Evolutionary conservation across 2,888 invertebrate genomes (phyloP).

Genomic region (Dromius quadrimaculatus): DNA sequence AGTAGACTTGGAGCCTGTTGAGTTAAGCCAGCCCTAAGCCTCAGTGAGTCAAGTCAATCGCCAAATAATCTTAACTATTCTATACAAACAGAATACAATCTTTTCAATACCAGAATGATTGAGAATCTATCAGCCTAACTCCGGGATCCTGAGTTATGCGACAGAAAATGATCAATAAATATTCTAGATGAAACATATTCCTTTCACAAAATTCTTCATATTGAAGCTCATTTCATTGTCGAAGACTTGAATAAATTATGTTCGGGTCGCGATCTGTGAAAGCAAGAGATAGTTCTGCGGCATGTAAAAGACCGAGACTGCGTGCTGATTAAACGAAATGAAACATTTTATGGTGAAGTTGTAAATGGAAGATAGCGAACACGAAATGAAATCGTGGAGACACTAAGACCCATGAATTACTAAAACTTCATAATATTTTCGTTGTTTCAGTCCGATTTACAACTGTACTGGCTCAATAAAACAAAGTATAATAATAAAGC

Average conservation of each 20-base stretch:
- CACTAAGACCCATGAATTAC: slow-evolving; percentile 30
- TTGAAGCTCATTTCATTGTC: no score
- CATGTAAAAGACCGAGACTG: slow-evolving; percentile 11
- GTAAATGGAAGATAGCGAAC: slow-evolving; percentile 26
- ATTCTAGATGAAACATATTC: no score
- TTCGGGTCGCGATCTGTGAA: not conserved
- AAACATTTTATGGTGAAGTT: slow-evolving; percentile 33
- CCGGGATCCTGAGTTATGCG: no score
- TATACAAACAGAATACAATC: no score
- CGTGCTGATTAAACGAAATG: slow-evolving; percentile 32
- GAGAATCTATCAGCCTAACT: no score
- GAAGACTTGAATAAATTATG: slow-evolving; percentile 20
- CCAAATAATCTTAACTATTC: no score
- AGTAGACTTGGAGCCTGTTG: no score
- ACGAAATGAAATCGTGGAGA: slow-evolving; percentile 35
- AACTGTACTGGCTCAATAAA: slow-evolving; percentile 29
- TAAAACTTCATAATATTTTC: slow-evolving; percentile 34
- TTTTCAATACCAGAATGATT: no score
- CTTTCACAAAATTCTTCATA: no score
- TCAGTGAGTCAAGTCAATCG: no score
- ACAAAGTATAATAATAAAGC: slow-evolving; percentile 29
- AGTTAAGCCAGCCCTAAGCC: no score
- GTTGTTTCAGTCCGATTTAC: slow-evolving; percentile 18
- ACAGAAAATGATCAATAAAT: no score
- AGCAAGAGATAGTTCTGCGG: slow-evolving; percentile 11